These are phyloP conservation scores for Dione vanillae DNA, from an alignment of 2,888 invertebrate genomes.

Conservation along the genomic window DNA sequence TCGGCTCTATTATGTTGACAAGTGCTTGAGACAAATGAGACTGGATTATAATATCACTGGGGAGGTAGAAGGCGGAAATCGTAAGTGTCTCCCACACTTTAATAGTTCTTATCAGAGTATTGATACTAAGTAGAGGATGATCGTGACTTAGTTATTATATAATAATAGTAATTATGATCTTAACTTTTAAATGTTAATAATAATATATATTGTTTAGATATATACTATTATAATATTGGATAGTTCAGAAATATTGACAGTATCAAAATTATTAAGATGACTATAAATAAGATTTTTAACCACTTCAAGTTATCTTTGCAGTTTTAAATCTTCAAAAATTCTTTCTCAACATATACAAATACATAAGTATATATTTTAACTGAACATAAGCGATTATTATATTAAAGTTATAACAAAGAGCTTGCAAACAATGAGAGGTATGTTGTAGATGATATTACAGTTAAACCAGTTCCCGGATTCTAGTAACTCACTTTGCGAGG, in stretches of 20 bases:
- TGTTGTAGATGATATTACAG: slow-evolving; percentile 26
- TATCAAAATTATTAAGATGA: neutral
- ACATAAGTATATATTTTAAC: neutral
- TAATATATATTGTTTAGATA: neutral
- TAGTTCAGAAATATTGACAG: neutral
- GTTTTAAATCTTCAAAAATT: neutral
- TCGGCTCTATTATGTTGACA: slow-evolving; percentile 66
- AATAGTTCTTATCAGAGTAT: neutral
- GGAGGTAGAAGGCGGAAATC: slow-evolving; percentile 36
- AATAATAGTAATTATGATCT: slow-evolving; percentile 5
- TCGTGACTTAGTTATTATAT: slow-evolving; percentile 11
- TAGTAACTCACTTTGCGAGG: slow-evolving; percentile 31
- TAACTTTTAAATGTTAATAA: neutral
- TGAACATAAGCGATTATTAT: neutral
- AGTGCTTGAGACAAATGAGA: slow-evolving; percentile 64
- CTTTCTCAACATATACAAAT: neutral
- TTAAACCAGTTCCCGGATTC: slow-evolving; percentile 28
- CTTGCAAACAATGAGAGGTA: slow-evolving; percentile 18
- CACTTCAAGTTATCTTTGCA: neutral
- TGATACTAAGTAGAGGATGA: neutral
- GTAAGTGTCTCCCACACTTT: slow-evolving; percentile 33
- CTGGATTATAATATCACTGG: slow-evolving; percentile 42
- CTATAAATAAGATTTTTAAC: neutral
- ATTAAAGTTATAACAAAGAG: slow-evolving; percentile 3
- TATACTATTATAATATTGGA: neutral